Conservation (phyloP, 2,113 vertebrate species). For the Rhynchomys soricoides region DNA sequence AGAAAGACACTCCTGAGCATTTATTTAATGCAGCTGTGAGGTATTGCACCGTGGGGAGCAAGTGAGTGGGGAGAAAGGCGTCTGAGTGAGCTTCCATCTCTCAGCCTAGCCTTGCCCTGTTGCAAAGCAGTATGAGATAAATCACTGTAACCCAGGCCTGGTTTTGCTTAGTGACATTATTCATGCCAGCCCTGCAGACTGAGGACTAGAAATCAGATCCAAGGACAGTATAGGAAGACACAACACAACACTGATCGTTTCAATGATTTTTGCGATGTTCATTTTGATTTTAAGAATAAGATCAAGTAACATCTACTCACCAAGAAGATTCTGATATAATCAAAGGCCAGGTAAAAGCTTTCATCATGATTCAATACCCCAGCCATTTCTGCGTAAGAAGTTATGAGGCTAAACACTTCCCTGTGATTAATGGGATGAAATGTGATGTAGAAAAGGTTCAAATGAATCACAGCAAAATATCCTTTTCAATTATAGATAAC, state of each 20-base stretch:
- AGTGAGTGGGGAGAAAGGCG: not conserved
- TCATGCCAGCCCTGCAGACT: not conserved
- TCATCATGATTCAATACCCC: conserved; percentile 19
- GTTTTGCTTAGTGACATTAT: not conserved
- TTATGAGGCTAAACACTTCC: conserved; percentile 33
- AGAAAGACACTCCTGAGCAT: not conserved
- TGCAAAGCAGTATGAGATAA: not conserved
- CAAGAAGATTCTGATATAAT: conserved; percentile 10
- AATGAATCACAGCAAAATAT: conserved; percentile 19
- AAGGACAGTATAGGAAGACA: conserved; percentile 15
- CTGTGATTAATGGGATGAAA: conserved; percentile 42
- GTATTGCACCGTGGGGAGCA: not conserved
- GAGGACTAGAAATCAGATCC: not conserved
- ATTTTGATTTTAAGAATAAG: conserved; percentile 62
- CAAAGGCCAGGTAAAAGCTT: conserved; percentile 38
- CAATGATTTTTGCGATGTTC: not conserved
- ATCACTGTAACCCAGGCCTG: not conserved
- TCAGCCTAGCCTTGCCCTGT: not conserved
- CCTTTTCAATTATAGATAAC: conserved; percentile 35
- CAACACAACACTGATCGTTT: not conserved
- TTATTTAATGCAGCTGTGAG: conserved; percentile 19
- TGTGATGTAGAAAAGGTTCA: conserved; percentile 37
- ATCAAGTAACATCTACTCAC: not conserved
- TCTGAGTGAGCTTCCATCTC: not conserved
- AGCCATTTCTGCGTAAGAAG: not conserved